phyloP scores from a whole-genome alignment of 1,140 invertebrate species.

The Scaptodrosophila lebanonensis region DNA sequence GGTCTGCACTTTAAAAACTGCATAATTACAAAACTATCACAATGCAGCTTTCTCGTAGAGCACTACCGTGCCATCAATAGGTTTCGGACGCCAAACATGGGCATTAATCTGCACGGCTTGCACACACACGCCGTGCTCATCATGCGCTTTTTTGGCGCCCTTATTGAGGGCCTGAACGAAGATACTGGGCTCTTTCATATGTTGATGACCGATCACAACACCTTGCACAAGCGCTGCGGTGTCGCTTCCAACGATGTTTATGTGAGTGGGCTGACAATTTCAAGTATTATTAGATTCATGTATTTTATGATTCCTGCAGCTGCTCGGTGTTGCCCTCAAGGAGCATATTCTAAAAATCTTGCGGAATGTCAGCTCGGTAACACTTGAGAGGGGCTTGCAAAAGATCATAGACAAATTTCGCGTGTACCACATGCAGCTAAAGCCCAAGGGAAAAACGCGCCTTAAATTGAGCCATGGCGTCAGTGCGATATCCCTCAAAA shows the following conservation, averaged over 20 bases:
- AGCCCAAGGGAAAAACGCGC: too few relatives aligned
- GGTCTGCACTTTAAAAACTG: background rate
- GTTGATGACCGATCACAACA: conserved; percentile 33
- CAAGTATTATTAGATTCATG: too few relatives aligned
- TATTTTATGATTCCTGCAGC: too few relatives aligned
- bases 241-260: conserved; percentile 9
- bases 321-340: too few relatives aligned
- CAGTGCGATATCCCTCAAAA: too few relatives aligned
- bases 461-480: too few relatives aligned
- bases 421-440: too few relatives aligned
- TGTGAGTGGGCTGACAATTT: too few relatives aligned
- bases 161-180: conserved; percentile 33
- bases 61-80: conserved; percentile 16
- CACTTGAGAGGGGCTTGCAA: too few relatives aligned
- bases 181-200: conserved; percentile 31
- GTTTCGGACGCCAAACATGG: conserved; percentile 18
- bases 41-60: conserved; percentile 37
- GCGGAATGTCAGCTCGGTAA: too few relatives aligned
- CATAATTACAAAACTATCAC: background rate
- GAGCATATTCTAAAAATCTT: too few relatives aligned
- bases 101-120: conserved; percentile 30
- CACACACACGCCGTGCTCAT: conserved; percentile 35
- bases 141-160: conserved; percentile 31
- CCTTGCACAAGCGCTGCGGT: conserved; percentile 18
- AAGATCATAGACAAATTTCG: too few relatives aligned